A percentile compares a stretch with the other conserved stretches of the same genome.
phyloP scores from a whole-genome alignment of 30 jellyfish, hydroid and myxozoan genomes.

The Chrysaora quinquecirrha region DNA sequence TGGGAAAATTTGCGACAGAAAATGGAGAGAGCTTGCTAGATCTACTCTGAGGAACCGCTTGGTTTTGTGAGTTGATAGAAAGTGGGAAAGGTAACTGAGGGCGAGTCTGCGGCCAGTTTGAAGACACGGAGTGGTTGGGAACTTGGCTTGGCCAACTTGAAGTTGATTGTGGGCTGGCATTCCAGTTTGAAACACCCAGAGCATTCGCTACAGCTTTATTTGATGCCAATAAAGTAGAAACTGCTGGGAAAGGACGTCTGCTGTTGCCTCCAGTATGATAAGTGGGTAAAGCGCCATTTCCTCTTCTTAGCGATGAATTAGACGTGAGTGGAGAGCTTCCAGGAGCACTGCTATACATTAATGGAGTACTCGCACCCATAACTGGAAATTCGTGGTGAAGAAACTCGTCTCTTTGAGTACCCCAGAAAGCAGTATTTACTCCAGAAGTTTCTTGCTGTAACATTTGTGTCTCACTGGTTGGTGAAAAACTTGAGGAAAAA shows the following conservation, averaged over 20 bases:
- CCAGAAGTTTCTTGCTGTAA: conserved; percentile 94
- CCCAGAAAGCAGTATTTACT: conserved; percentile 89
- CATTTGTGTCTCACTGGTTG: conserved; percentile 98
- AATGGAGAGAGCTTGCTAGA: conserved; percentile 68
- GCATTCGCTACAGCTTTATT: conserved; percentile 98
- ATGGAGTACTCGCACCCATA: conserved; percentile 80
- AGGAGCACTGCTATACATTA: conserved; percentile 61
- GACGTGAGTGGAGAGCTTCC: conserved; percentile 53
- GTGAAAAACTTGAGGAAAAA: conserved; percentile 98
- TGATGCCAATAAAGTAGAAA: conserved; percentile 90
- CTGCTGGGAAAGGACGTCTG: conserved; percentile 95
- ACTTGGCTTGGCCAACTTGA: conserved; percentile 95
- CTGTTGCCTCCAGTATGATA: conserved; percentile 66
- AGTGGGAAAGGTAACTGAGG: conserved; percentile 82
- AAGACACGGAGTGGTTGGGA: conserved; percentile 60
- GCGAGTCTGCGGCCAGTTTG: conserved; percentile 94
- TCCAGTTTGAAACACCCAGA: conserved; percentile 94
- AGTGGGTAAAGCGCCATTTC: conserved; percentile 64
- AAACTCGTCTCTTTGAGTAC: conserved; percentile 95
- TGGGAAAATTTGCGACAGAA: conserved; percentile 68
- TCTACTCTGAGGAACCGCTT: conserved; percentile 36
- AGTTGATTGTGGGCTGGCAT: conserved; percentile 71
- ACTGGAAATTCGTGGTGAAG: conserved; percentile 81
- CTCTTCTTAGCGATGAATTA: conserved; percentile 47
- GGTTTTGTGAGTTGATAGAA: conserved; percentile 42